Conservation (phyloP, 2,113 vertebrate species). For the Rhinolophus sinicus region DNA sequence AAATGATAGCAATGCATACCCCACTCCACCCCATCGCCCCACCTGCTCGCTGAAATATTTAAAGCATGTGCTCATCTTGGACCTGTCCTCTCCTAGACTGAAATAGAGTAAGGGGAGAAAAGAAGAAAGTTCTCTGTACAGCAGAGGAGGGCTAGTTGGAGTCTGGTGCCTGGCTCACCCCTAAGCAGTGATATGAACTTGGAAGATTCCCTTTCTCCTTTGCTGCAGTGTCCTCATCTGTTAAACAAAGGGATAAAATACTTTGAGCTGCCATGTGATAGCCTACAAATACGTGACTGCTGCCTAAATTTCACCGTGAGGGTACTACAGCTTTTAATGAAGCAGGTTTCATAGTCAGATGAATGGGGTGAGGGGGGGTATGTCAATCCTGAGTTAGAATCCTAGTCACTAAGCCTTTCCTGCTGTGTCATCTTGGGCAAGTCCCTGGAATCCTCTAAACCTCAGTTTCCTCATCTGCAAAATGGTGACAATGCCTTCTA, state of each 20-base stretch:
- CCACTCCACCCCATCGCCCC: fast-evolving
- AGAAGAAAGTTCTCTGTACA: background rate
- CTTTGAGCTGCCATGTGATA: background rate
- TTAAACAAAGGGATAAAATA: background rate
- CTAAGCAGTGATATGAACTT: background rate
- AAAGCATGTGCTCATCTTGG: background rate
- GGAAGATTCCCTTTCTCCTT: background rate
- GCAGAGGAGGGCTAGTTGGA: background rate
- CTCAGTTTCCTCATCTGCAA: background rate
- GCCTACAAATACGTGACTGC: background rate
- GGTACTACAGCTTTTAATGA: background rate
- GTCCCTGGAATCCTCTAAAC: too few relatives aligned
- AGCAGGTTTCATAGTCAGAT: background rate
- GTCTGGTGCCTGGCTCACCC: background rate
- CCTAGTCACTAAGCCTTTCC: background rate
- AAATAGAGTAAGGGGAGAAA: background rate
- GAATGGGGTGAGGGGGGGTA: background rate
- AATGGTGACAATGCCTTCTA: background rate
- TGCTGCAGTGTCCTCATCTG: background rate
- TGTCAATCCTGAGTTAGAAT: background rate
- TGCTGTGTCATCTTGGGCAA: background rate
- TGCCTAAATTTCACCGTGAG: background rate
- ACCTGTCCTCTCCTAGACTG: background rate
- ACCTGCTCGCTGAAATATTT: background rate
- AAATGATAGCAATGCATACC: background rate